Base-by-base conservation (phyloP, 2,797 vertebrate species). In the Schizothorax lantsangensis region DNA sequence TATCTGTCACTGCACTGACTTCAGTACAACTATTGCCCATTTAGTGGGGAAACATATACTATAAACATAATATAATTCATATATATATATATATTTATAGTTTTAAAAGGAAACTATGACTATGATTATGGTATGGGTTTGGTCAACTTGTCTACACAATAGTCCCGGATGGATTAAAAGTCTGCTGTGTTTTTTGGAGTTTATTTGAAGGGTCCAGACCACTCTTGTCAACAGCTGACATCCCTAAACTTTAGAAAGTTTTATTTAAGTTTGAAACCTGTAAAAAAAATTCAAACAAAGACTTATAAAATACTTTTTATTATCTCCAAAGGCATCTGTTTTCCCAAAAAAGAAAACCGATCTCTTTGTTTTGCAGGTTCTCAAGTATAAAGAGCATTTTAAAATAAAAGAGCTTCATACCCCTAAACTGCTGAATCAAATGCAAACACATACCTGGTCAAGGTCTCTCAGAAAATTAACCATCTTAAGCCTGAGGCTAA, bases 401-500 rank as follows among this genome's bases (percentile, higher is more conserved):
- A 38, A 69, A 69, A 38, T 19, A 72, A 72, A 30, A 49, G n/a
- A 30, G 30, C 45, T 49, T 75, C 26, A 10, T 19, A 49, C 26
- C n/a, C 26, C 45, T 26, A 72, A 74, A 30, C 45, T 74, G 72
- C n/a, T 17, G n/a, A 74, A 74, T 74, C 14, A 30, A 47, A 74
- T 47, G 38, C 33, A 69, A 69, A 69, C 66, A 38, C 1, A 1
- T 45, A 73, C 71, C 40, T 62, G 64, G 64, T 66, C 64, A 66
- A 66, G 64, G 30, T 17, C 36, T 79, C 54, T 62, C 15, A 14
- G 40, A 69, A 74, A 79, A 78, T 68, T 68, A 59, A 75, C 68
- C 45, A 54, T 40, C 45, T 77, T 36, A 23, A 26, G 71, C 85
- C 85, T 43, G 38, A 83, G 80, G 73, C 85, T 59, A 69, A 78